Conservation (phyloP, 2,797 vertebrate species). For the Mico argentatus region DNA sequence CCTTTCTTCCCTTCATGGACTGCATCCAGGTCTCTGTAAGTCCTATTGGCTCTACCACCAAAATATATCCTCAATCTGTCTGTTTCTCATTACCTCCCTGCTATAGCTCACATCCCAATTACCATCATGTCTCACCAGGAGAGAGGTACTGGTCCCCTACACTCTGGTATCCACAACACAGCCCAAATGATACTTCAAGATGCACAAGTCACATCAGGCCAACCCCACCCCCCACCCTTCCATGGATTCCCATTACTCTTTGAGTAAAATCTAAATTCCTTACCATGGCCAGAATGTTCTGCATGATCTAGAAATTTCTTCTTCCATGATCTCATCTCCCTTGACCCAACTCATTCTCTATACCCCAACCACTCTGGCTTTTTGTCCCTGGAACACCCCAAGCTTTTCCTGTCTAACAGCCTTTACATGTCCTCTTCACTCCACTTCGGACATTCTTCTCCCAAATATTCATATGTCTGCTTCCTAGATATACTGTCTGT, state of each 20-base stretch:
- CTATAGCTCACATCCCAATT: background rate
- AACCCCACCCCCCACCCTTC: too few relatives aligned
- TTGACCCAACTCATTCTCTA: background rate
- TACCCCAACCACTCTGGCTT: background rate
- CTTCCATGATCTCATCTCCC: background rate
- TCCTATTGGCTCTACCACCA: background rate
- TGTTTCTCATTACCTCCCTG: background rate
- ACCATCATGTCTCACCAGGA: background rate
- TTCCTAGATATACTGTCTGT: background rate
- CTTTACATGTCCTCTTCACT: background rate
- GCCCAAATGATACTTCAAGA: background rate
- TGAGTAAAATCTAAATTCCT: background rate
- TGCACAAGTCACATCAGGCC: background rate
- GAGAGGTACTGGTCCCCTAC: background rate
- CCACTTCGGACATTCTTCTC: background rate
- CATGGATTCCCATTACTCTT: background rate
- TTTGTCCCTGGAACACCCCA: background rate
- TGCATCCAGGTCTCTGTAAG: background rate
- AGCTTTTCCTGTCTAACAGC: background rate
- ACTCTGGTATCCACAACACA: background rate
- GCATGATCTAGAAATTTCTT: background rate
- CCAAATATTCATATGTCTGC: background rate
- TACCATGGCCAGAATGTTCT: background rate
- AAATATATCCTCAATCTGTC: background rate
- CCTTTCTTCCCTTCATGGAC: background rate